phyloP scores from a whole-genome alignment of 2,797 vertebrate species.

The Coranthus polyacanthus region DNA sequence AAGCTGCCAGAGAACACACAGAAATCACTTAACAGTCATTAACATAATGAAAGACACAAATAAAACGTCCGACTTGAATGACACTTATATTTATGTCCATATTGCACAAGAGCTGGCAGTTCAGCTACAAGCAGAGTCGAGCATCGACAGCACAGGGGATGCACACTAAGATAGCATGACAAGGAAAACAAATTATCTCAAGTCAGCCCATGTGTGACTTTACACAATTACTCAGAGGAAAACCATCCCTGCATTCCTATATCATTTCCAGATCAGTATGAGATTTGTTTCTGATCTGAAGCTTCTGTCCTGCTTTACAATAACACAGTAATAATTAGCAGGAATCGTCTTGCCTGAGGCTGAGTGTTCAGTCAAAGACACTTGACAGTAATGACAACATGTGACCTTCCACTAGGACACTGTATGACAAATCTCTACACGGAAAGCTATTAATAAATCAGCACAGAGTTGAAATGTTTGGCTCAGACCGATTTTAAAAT shows the following conservation, averaged over 20 bases:
- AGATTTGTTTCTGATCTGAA: background rate
- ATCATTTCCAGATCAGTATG: background rate
- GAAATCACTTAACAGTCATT: background rate
- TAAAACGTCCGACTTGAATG: background rate
- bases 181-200: conserved; percentile 31
- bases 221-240: conserved; percentile 11
- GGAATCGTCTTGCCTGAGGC: background rate
- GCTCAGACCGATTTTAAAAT: background rate
- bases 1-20: conserved; percentile 81
- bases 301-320: background rate
- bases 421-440: background rate
- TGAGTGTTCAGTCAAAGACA: background rate
- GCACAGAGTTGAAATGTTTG: background rate
- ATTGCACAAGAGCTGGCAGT: background rate
- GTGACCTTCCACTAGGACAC: background rate
- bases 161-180: conserved; percentile 20
- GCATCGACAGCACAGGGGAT: conserved; percentile 2
- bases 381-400: background rate
- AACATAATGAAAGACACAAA: background rate
- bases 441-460: conserved; percentile 4
- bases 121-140: background rate
- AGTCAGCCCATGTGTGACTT: conserved; percentile 18
- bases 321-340: background rate
- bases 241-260: background rate
- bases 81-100: background rate